Percentiles rank a stretch among this genome's conserved stretches.
These are phyloP conservation scores for Cottoperca gobio DNA, from an alignment of 2,797 vertebrate species.

Conservation along the genomic window DNA sequence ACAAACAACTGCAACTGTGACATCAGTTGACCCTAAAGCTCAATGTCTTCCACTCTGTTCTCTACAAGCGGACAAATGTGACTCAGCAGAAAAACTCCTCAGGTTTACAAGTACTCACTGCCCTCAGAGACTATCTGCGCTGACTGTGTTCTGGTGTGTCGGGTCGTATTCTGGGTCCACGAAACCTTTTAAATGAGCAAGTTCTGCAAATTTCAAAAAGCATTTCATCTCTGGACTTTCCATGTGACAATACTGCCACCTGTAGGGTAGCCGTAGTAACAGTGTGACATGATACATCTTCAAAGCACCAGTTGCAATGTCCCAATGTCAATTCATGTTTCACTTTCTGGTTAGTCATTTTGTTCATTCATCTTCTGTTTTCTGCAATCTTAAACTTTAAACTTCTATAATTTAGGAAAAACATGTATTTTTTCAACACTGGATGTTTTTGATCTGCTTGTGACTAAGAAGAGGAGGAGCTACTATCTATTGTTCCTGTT, in stretches of 20 bases:
- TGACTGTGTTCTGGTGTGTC: background rate
- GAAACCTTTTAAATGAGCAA: background rate
- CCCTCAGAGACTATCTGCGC: background rate
- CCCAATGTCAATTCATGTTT: background rate
- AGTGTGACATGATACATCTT: background rate
- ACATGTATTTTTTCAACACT: background rate
- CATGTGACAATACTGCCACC: slow-evolving; percentile 35
- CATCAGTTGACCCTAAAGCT: background rate
- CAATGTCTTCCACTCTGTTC: background rate
- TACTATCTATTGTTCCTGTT: background rate
- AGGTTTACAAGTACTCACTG: background rate
- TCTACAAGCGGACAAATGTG: background rate
- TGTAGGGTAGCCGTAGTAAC: slow-evolving; percentile 11
- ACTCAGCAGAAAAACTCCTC: background rate
- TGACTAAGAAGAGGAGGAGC: background rate
- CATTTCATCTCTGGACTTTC: background rate
- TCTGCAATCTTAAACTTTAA: background rate
- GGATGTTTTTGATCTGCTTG: background rate
- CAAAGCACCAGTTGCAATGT: background rate
- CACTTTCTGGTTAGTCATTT: background rate
- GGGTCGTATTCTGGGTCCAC: background rate
- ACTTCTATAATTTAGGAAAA: background rate
- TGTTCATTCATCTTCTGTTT: background rate
- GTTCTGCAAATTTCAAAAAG: background rate
- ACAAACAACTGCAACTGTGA: background rate